phyloP scores from a whole-genome alignment of 1,140 invertebrate genomes.

The Dermatophagoides farinae region DNA sequence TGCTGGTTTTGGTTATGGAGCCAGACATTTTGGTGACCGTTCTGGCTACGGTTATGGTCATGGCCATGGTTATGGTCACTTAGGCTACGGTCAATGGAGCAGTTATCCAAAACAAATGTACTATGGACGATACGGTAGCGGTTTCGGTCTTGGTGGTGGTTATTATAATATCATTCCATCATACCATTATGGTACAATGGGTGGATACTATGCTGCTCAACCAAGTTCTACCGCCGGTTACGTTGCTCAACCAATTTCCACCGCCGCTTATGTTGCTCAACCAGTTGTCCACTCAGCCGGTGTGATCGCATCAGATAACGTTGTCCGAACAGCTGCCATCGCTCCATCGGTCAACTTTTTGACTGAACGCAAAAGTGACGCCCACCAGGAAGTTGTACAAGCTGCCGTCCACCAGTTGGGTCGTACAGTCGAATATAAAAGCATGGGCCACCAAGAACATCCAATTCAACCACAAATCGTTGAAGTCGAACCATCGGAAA shows the following conservation, averaged over 20 bases:
- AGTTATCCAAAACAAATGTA: background rate
- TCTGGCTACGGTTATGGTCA: background rate
- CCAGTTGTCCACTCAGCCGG: background rate
- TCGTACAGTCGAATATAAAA: background rate
- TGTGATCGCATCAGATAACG: background rate
- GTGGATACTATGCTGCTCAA: background rate
- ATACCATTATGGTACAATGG: background rate
- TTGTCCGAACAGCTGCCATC: no score
- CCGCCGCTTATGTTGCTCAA: background rate
- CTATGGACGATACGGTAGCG: background rate
- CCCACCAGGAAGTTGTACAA: background rate
- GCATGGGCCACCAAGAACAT: background rate
- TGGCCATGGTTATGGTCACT: background rate
- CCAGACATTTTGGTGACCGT: background rate
- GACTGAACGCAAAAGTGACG: no score
- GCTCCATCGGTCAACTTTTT: no score
- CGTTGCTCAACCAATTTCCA: background rate
- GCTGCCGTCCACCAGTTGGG: conserved; percentile 4
- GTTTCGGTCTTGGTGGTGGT: background rate
- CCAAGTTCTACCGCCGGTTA: background rate
- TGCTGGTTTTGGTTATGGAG: background rate
- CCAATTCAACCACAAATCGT: background rate
- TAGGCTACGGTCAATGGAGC: background rate
- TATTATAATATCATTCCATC: background rate
- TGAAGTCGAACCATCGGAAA: conserved; percentile 5